Evolutionary conservation across 1,140 invertebrate species (phyloP).

Genomic region (Drosophila littoralis): DNA sequence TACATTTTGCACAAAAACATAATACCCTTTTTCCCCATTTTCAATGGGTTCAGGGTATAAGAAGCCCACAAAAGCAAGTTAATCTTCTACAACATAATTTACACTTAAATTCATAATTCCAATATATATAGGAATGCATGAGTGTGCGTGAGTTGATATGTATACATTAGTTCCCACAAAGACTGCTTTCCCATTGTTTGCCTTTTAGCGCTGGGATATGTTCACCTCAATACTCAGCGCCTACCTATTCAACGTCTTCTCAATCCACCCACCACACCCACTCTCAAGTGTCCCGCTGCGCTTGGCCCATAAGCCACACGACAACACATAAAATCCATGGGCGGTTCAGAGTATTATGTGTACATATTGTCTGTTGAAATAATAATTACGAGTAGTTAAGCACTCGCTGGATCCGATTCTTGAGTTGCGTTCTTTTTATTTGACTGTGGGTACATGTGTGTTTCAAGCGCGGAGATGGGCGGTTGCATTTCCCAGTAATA

Average conservation of each 20-base stretch:
- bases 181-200: constrained; percentile 82
- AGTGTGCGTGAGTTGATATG: neutral
- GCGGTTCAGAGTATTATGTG: constrained; percentile 4
- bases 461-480: neutral
- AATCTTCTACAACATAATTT: constrained; percentile 58
- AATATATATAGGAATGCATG: neutral
- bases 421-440: constrained; percentile 27
- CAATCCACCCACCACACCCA: constrained; percentile 7
- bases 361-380: constrained; percentile 3
- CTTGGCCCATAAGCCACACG: constrained; percentile 14
- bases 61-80: constrained; percentile 76
- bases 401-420: constrained; percentile 8
- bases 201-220: constrained; percentile 61
- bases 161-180: constrained; percentile 60
- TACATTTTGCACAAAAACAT: too few species aligned
- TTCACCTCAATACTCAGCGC: constrained; percentile 64
- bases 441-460: constrained; percentile 10
- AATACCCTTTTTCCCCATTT: too few species aligned
- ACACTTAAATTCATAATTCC: constrained; percentile 30
- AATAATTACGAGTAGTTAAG: constrained; percentile 28
- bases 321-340: constrained; percentile 23
- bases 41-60: too few species aligned
- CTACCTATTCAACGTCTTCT: constrained; percentile 4
- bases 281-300: neutral
- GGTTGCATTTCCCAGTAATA: constrained; percentile 72